Conservation (phyloP, 1,140 invertebrate species). For the Cephus cinctus region DNA sequence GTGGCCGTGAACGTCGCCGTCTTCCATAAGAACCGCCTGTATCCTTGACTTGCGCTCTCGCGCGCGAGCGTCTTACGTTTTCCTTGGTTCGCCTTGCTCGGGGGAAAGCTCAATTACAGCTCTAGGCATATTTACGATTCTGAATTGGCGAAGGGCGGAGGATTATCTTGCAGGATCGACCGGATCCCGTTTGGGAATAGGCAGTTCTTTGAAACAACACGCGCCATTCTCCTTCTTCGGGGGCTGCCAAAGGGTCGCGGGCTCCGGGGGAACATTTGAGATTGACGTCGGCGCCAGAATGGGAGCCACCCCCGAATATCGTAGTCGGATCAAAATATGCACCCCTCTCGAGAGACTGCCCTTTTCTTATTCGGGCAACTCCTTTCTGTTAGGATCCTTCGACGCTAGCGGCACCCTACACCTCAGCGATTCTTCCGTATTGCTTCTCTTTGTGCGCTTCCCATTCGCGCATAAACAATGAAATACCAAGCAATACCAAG, state of each 20-base stretch:
- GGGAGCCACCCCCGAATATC: too few species aligned
- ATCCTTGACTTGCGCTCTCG: not conserved
- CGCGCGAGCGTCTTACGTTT: not conserved
- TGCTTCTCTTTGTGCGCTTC: slow-evolving; percentile 20
- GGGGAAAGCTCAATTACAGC: not conserved
- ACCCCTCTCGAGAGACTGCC: not conserved
- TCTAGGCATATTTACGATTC: not conserved
- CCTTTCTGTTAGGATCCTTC: not conserved
- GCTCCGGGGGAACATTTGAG: too few species aligned
- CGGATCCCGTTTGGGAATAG: too few species aligned
- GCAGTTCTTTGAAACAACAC: too few species aligned
- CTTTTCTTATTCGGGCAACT: not conserved
- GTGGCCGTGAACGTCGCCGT: too few species aligned
- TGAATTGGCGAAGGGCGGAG: not conserved
- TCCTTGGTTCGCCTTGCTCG: not conserved
- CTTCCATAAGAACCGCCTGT: too few species aligned
- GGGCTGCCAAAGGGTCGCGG: too few species aligned
- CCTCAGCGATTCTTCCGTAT: slow-evolving; percentile 10
- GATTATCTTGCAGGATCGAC: not conserved
- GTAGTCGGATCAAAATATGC: too few species aligned
- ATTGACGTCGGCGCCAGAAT: too few species aligned
- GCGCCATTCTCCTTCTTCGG: not conserved
- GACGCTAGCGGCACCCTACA: not conserved
- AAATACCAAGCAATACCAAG: too few species aligned
- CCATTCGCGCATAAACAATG: slow-evolving; percentile 9